These are phyloP conservation scores for Dendrocincla tyrannina DNA, from an alignment of 2,797 vertebrate species.

Conservation along the genomic window DNA sequence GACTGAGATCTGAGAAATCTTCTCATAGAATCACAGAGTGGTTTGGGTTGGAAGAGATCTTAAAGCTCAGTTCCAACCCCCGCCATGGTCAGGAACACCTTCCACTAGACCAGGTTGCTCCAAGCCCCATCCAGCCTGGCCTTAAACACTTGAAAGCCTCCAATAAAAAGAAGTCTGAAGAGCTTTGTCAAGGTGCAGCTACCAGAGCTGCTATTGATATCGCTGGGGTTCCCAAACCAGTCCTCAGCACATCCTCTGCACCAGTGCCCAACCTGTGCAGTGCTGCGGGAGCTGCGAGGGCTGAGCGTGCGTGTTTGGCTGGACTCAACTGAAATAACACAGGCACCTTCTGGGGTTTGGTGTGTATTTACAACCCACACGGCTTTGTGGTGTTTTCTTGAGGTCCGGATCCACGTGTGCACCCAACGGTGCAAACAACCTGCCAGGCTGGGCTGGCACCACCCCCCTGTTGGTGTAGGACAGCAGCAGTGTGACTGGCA, in stretches of 20 bases:
- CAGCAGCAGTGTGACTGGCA: background rate
- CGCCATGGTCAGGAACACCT: background rate
- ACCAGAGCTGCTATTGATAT: background rate
- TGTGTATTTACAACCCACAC: background rate
- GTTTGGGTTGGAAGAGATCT: background rate
- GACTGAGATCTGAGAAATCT: background rate
- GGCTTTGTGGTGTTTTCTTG: background rate
- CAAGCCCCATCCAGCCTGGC: background rate
- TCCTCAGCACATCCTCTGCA: background rate
- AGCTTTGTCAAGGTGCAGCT: background rate
- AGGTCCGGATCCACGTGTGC: background rate
- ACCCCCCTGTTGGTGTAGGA: fast-evolving
- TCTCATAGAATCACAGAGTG: background rate
- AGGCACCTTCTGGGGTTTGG: fast-evolving
- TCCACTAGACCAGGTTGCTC: background rate
- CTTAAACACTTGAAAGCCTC: background rate
- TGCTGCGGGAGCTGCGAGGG: background rate
- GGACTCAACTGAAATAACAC: fast-evolving
- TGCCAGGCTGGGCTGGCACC: background rate
- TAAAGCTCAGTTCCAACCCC: background rate
- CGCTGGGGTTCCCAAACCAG: background rate
- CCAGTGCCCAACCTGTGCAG: fast-evolving
- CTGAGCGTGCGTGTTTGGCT: fast-evolving
- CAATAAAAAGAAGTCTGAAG: background rate
- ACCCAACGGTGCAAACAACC: background rate